Base-by-base conservation (phyloP, 2,797 vertebrate genomes). In the Rhabdomys pumilio region DNA sequence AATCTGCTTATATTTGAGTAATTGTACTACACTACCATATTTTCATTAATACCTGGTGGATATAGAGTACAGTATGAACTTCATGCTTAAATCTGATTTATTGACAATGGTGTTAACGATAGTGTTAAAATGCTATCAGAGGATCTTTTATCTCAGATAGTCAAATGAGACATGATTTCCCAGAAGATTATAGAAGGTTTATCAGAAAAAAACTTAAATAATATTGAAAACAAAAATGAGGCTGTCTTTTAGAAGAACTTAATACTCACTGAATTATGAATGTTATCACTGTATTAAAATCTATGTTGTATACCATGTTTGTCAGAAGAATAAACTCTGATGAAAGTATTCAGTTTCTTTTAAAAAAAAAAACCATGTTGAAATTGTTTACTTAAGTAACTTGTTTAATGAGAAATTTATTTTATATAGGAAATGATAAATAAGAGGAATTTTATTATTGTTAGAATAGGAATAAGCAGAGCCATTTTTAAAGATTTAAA, bases 261-360 rank as follows among this genome's bases (percentile, higher is more conserved):
- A 44, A 72, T 50, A 89, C 3, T 65, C n/a, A 76, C 17, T 92
- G 29, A 87, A 2, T 84, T 97, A 88, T 90, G 76, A 96, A 75
- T 59, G 34, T 77, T 80, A 87, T 76, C 29, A 65, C 77, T 94
- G 41, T 91, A 83, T 53, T n/a, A 90, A 69, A n/a, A 91, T 81
- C 24, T 94, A 29, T 90, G 50, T n/a, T 72, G 55, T 88, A 85
- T 93, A 92, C 65, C 63, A 80, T 85, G 17, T 93, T 97, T 95
- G 11, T 83, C 47, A 57, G 76, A 88, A 95, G 34, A 88, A 50
- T 96, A 92, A 10, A 53, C 95, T 77, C 34, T 77, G 90, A 67
- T 55, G 24, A 96, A 53, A 95, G 85, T 88, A 94, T 76, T 91
- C 4, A 50, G 72, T 80, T 89, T 61, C 47, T 82, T 82, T 95